These are phyloP conservation scores for Chrysaora quinquecirrha DNA, from an alignment of 30 jellyfish, hydroid and myxozoan species.

Conservation along the genomic window DNA sequence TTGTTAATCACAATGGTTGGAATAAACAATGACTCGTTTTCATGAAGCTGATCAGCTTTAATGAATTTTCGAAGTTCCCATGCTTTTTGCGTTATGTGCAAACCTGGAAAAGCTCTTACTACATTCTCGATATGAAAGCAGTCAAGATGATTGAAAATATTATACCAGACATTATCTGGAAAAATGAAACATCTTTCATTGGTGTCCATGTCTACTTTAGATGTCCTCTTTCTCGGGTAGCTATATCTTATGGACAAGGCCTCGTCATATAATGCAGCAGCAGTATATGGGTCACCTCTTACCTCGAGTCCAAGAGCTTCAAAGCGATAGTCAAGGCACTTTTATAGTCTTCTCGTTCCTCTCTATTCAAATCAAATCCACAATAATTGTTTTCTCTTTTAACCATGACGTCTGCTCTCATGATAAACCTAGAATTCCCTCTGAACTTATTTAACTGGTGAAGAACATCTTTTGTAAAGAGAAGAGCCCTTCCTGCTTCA, in stretches of 20 bases:
- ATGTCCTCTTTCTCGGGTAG: conserved; percentile 36
- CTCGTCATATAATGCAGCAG: conserved; percentile 47
- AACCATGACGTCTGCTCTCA: conserved; percentile 51
- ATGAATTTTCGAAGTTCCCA: conserved; percentile 23
- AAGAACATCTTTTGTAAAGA: conserved; percentile 53
- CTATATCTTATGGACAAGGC: conserved; percentile 62
- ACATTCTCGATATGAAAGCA: conserved; percentile 26
- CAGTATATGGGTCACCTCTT: conserved; percentile 5
- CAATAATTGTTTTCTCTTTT: conserved; percentile 13
- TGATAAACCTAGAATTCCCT: conserved; percentile 6
- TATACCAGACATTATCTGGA: conserved; percentile 59
- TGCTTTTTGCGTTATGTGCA: neutral
- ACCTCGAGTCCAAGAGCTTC: conserved; percentile 50
- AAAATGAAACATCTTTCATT: neutral
- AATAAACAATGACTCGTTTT: neutral
- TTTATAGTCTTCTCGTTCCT: conserved; percentile 54
- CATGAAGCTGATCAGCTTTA: neutral
- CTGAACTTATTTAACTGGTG: conserved; percentile 32
- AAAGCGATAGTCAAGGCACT: conserved; percentile 51
- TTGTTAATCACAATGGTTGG: conserved; percentile 27
- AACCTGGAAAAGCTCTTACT: conserved; percentile 34
- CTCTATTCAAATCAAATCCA: conserved; percentile 54
- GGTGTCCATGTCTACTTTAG: neutral
- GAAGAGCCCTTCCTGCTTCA: conserved; percentile 56
- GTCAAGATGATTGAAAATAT: conserved; percentile 27